Conservation (phyloP, 2,113 vertebrate genomes). For the Clupea harengus region DNA sequence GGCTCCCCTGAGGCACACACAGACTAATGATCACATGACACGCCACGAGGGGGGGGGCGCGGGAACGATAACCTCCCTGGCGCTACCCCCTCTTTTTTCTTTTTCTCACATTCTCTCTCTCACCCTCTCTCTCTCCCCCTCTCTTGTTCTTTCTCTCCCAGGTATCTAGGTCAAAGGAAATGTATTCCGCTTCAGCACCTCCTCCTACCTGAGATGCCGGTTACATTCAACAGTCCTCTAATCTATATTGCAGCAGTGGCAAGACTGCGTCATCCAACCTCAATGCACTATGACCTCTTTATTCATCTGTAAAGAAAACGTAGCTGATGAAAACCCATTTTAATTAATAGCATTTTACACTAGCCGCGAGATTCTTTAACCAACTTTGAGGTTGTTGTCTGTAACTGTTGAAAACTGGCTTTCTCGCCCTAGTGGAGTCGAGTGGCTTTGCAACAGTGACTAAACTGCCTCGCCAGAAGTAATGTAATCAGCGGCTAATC, state of each 20-base stretch:
- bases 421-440: background rate
- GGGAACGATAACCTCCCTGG: background rate
- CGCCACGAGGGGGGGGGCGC: background rate
- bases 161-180: constrained; percentile 70
- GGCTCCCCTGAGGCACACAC: constrained; percentile 39
- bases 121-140: background rate
- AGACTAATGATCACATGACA: constrained; percentile 56
- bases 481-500: background rate
- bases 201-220: constrained; percentile 46
- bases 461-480: background rate
- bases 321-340: background rate
- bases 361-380: background rate
- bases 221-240: background rate
- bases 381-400: background rate
- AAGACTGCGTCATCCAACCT: background rate
- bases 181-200: constrained; percentile 62
- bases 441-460: background rate
- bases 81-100: background rate
- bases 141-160: constrained; percentile 41
- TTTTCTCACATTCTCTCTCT: constrained; percentile 16
- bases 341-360: background rate
- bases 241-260: background rate
- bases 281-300: background rate
- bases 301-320: background rate
- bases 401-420: background rate